Evolutionary conservation across 2,888 invertebrate genomes (phyloP), one percentile per base, ranked within the genome.

Genomic region (Cephus pygmeus): DNA sequence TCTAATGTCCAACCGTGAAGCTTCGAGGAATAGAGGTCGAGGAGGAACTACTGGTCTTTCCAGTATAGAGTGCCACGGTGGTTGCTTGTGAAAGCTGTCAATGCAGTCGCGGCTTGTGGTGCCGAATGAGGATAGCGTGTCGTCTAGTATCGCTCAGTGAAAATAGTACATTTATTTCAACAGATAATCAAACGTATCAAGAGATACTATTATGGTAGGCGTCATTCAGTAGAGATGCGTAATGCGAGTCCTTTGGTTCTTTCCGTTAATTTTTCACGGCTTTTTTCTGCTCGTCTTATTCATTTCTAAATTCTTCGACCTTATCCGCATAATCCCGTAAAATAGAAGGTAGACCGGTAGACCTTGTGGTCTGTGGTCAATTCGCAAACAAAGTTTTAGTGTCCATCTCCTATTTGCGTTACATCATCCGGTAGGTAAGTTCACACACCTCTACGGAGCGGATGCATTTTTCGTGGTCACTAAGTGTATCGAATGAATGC

Each of bases 351-450:
- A 31, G 12, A n/a, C 56, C 0, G 15, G 56, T 15, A 34, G 75
- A 69, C 68, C 68, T 68, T 34, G 74, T 71, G 79, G 79, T 79
- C 76, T 79, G 79, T 74, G 79, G 79, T 79, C 76, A 74, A 76
- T 76, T 75, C 31, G 31, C 36, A 40, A 34, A 56, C 69, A 73
- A 34, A 75, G 75, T 75, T 75, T 40, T 35, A 68, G n/a, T 31
- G n/a, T 68, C 69, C 34, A 34, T 31, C 23, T 30, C 71, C 71
- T 23, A 77, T 36, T 69, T 69, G 75, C 23, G 78, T 78, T 78
- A 75, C 78, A 56, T 78, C 78, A 78, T 73, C 69, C 71, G 31
- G 23, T 56, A 56, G 71, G 34, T 73, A 79, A 77, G 79, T 79
- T 79, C 79, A 74, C 76, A 74, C 76, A 79, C 76, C 79, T 76